These are phyloP conservation scores for Sinocyclocheilus rhinocerous DNA, from an alignment of 2,113 vertebrate species.

Conservation along the genomic window DNA sequence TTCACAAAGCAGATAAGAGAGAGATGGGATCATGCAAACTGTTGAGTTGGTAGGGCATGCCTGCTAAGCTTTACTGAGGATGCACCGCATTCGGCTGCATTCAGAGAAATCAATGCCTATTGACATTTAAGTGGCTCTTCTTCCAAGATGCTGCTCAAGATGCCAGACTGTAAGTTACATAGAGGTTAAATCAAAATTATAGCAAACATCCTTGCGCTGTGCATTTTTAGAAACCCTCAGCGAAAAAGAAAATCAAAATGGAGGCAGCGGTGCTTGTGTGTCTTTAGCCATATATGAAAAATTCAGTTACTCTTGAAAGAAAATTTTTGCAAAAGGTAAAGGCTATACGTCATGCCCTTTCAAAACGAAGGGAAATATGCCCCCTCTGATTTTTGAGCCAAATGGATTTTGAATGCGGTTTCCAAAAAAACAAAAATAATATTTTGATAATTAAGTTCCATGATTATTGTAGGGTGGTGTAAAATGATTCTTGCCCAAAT, in stretches of 20 bases:
- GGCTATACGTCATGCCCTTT: background rate
- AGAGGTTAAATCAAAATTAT: constrained; percentile 41
- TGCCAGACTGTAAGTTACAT: constrained; percentile 37
- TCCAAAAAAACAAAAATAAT: background rate
- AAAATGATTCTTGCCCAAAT: too few relatives aligned
- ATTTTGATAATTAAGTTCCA: too few relatives aligned
- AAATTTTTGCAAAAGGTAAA: background rate
- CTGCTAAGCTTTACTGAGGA: constrained; percentile 42
- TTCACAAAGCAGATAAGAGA: constrained; percentile 9
- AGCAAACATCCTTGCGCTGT: background rate
- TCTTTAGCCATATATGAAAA: background rate
- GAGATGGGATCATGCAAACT: constrained; percentile 1
- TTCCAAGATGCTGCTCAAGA: constrained; percentile 29
- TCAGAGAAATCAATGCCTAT: constrained; percentile 53
- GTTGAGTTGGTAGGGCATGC: constrained; percentile 15
- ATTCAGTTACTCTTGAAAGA: background rate
- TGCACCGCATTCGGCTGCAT: constrained; percentile 26
- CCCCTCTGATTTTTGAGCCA: too few relatives aligned
- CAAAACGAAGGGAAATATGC: background rate
- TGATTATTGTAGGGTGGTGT: too few relatives aligned
- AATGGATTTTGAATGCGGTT: too few relatives aligned
- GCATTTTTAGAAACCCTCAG: constrained; percentile 31
- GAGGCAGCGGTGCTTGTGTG: background rate
- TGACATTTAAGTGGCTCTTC: constrained; percentile 40
- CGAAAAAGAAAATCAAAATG: background rate